Conservation (phyloP, 30 jellyfish, hydroid and myxozoan species). For the Clytia hemisphaerica region DNA sequence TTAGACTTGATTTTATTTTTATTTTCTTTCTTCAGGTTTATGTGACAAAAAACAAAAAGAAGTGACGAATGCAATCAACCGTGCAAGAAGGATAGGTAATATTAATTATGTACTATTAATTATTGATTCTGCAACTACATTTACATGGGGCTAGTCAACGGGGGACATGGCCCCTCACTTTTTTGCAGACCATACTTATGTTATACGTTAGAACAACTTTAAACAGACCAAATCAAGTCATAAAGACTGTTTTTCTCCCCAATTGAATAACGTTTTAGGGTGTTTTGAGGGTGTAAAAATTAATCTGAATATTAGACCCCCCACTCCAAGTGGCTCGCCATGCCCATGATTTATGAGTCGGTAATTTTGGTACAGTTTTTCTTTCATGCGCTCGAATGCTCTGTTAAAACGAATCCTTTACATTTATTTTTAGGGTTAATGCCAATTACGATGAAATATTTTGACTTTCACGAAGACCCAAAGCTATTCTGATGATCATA, state of each 20-base stretch:
- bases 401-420: background rate
- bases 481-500: conserved; percentile 56
- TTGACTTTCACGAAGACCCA: conserved; percentile 88
- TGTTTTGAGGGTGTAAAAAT: too few relatives aligned
- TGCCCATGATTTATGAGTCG: background rate
- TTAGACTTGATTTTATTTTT: background rate
- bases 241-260: too few relatives aligned
- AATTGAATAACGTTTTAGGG: too few relatives aligned
- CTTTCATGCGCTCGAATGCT: background rate
- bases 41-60: conserved; percentile 71
- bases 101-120: background rate
- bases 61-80: conserved; percentile 38
- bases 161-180: too few relatives aligned
- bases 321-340: background rate
- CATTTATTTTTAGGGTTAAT: conserved; percentile 47
- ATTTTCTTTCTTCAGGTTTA: conserved; percentile 35
- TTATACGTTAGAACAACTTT: too few relatives aligned
- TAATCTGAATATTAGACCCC: background rate
- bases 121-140: background rate
- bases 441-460: conserved; percentile 86
- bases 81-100: conserved; percentile 64
- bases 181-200: too few relatives aligned
- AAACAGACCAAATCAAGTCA: too few relatives aligned
- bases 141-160: too few relatives aligned
- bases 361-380: background rate